Conservation (phyloP, 2,888 invertebrate genomes). For the Stenodema calcarata region DNA sequence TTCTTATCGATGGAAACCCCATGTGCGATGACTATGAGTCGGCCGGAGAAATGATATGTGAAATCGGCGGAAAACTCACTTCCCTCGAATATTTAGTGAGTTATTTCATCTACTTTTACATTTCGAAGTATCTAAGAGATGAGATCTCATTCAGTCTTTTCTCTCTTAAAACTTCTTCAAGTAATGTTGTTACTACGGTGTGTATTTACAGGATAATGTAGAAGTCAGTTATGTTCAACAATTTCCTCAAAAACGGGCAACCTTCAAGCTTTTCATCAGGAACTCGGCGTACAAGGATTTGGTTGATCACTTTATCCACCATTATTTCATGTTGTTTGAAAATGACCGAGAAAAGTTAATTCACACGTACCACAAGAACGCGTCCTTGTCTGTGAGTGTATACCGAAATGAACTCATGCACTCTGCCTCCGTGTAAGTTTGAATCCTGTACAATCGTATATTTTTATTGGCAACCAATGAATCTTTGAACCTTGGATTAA, state of each 20-base stretch:
- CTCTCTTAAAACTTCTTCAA: no score
- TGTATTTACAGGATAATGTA: conserved; percentile 18
- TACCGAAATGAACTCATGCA: neutral
- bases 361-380: conserved; percentile 17
- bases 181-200: neutral
- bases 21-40: conserved; percentile 22
- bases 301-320: conserved; percentile 40
- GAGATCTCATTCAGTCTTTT: no score
- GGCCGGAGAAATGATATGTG: conserved; percentile 31
- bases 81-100: conserved; percentile 5
- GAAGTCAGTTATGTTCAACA: neutral
- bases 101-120: neutral
- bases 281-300: neutral
- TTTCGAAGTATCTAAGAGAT: neutral
- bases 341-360: neutral
- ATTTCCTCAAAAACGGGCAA: neutral
- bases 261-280: conserved; percentile 22
- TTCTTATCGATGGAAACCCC: conserved; percentile 33
- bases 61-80: neutral
- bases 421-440: neutral
- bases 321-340: conserved; percentile 28
- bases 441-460: no score
- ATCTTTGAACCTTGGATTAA: no score
- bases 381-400: conserved; percentile 20
- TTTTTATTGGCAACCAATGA: no score